Evolutionary conservation across 2,113 vertebrate species (phyloP).

Genomic region (Calcarius ornatus): DNA sequence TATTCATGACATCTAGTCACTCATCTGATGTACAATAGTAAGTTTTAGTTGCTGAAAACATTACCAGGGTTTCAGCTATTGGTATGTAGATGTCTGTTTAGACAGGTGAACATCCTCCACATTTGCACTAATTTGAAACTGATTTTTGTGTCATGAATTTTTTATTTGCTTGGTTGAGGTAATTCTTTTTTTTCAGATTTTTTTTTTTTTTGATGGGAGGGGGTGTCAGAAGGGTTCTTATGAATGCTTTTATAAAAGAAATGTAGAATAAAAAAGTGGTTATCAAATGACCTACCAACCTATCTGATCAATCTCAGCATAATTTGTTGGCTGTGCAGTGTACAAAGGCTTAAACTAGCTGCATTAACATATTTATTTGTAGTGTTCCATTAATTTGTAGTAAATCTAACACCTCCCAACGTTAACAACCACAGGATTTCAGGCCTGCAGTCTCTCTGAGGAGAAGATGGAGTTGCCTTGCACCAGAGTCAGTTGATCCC

Average conservation of each 20-base stretch:
- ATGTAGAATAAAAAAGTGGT: neutral
- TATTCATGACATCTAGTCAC: neutral
- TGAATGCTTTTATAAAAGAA: neutral
- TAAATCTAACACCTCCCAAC: neutral
- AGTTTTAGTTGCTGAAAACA: neutral
- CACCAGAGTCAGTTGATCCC: neutral
- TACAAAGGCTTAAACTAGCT: neutral
- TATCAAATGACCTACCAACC: neutral
- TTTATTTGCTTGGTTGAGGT: accelerated
- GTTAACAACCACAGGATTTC: neutral
- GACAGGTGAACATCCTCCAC: neutral
- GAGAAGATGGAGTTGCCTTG: accelerated
- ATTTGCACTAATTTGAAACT: neutral
- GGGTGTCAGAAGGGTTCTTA: accelerated
- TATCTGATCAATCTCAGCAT: accelerated
- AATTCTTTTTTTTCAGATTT: neutral
- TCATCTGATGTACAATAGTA: neutral
- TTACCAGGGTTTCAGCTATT: neutral
- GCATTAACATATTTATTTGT: neutral
- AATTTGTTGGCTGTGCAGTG: neutral
- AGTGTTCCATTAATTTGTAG: neutral
- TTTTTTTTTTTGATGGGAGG: accelerated
- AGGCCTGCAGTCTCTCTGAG: neutral
- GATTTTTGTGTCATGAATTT: neutral
- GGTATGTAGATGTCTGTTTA: neutral